These are phyloP conservation scores for Gallinago jamesoni DNA, from an alignment of 2,113 vertebrate genomes.

Conservation along the genomic window DNA sequence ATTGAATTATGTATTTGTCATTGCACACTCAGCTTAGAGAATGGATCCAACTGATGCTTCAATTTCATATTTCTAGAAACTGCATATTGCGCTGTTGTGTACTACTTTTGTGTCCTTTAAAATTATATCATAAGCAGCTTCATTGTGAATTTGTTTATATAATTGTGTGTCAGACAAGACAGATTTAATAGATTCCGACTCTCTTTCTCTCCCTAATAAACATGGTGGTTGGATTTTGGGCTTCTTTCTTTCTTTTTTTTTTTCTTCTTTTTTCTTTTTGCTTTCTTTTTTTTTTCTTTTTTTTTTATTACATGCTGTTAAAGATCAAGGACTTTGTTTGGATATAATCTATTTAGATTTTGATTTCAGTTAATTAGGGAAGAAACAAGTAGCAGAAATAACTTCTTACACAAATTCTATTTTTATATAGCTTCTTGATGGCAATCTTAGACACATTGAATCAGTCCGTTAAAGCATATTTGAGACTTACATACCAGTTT, in stretches of 20 bases:
- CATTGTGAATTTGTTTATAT: background rate
- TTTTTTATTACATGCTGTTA: background rate
- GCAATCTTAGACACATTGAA: background rate
- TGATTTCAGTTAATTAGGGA: background rate
- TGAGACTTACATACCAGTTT: background rate
- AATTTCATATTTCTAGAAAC: background rate
- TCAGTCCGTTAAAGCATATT: background rate
- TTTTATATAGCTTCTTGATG: background rate
- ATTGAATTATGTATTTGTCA: background rate
- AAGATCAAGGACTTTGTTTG: background rate
- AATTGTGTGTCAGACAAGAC: background rate
- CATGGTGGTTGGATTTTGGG: background rate
- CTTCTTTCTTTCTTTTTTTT: too few relatives aligned
- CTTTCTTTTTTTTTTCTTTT: background rate
- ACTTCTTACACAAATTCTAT: background rate
- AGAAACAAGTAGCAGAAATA: background rate
- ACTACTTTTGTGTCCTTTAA: background rate
- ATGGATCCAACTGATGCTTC: background rate
- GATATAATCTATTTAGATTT: background rate
- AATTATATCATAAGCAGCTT: background rate
- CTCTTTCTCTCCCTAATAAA: background rate
- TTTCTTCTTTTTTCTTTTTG: background rate
- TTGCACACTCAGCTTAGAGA: rapidly evolving
- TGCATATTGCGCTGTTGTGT: rapidly evolving
- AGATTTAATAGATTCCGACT: background rate